phyloP scores from a whole-genome alignment of 2,888 invertebrate genomes.

The Heliconius erato region DNA sequence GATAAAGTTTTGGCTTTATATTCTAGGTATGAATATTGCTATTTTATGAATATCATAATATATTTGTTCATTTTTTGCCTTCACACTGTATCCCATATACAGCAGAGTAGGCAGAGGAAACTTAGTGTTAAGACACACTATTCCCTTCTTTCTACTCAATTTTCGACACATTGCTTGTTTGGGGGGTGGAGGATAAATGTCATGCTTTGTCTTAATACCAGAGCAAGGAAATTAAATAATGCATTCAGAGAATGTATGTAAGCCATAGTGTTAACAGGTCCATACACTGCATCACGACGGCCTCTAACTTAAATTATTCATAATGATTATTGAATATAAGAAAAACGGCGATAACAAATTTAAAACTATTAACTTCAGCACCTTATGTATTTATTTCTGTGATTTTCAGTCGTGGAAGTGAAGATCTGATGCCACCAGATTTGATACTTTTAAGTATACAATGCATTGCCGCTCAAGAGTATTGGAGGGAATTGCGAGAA shows the following conservation, averaged over 20 bases:
- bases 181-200: neutral
- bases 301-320: neutral
- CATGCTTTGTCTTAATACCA: no score
- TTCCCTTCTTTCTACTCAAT: neutral
- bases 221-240: no score
- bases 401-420: constrained; percentile 87
- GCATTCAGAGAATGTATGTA: no score
- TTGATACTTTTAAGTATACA: constrained; percentile 90
- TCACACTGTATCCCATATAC: neutral
- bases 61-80: neutral
- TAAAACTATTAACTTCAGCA: neutral
- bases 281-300: no score
- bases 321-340: neutral
- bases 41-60: neutral
- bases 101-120: neutral
- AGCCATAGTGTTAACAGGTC: no score
- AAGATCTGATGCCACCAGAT: constrained; percentile 90
- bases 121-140: neutral
- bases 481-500: constrained; percentile 68
- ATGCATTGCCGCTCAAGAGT: constrained; percentile 82
- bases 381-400: no score
- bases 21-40: constrained; percentile 86
- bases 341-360: neutral
- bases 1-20: constrained; percentile 94
- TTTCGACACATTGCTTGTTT: neutral